Conservation (phyloP, 2,113 vertebrate species). For the Colaptes auratus region DNA sequence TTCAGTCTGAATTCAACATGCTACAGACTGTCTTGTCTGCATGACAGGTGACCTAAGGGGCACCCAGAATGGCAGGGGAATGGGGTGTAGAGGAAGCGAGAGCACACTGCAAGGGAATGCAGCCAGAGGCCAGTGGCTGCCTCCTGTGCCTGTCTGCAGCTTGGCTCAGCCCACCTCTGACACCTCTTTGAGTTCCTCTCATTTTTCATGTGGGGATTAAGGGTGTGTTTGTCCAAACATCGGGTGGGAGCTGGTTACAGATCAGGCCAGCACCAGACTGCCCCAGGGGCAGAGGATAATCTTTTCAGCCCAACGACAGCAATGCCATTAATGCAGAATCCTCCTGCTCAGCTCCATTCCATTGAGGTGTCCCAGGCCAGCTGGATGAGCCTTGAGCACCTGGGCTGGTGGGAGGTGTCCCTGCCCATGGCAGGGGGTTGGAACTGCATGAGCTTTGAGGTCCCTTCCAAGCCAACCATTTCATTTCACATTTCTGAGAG, state of each 20-base stretch:
- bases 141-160: background rate
- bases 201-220: background rate
- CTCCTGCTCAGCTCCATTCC: background rate
- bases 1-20: background rate
- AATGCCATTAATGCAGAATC: background rate
- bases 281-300: conserved; percentile 2
- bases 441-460: too few species aligned
- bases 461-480: too few species aligned
- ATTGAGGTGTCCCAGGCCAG: too few species aligned
- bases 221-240: conserved; percentile 1
- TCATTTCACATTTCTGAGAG: too few species aligned
- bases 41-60: background rate
- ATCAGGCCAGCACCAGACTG: conserved; percentile 16
- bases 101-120: background rate
- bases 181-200: background rate
- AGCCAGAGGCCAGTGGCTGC: background rate
- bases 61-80: background rate
- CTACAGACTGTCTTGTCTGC: background rate
- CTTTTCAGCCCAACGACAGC: background rate
- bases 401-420: too few species aligned
- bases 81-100: background rate
- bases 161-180: background rate
- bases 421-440: too few species aligned
- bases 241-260: conserved; percentile 7
- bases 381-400: too few species aligned